phyloP scores from a whole-genome alignment of 2,113 vertebrate species.

The Corydoras maculifer region DNA sequence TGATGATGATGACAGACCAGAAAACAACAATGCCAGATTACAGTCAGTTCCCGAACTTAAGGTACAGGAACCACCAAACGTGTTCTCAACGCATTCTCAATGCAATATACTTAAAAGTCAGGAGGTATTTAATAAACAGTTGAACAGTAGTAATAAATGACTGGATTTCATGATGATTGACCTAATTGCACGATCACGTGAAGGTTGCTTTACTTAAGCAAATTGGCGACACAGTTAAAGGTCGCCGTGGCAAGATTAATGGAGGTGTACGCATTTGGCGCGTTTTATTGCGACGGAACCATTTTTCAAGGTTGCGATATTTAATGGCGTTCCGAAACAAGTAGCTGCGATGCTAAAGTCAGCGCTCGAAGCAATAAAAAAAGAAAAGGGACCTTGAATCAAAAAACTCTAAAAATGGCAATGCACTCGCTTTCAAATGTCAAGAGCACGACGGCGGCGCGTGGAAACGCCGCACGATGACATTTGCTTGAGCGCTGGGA shows the following conservation, averaged over 20 bases:
- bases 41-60: slow-evolving; percentile 8
- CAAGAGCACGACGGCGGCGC: slow-evolving; percentile 7
- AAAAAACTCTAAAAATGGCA: slow-evolving; percentile 9
- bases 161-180: neutral
- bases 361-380: slow-evolving; percentile 3
- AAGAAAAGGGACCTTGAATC: neutral
- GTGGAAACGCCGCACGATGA: slow-evolving; percentile 19
- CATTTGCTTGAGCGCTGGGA: slow-evolving; percentile 23
- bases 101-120: neutral
- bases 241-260: neutral
- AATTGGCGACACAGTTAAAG: neutral
- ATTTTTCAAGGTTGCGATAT: neutral
- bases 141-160: neutral
- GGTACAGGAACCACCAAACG: neutral
- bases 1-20: slow-evolving; percentile 19
- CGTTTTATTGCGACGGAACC: slow-evolving; percentile 2
- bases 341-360: neutral
- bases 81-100: too few species aligned
- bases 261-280: neutral
- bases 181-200: neutral
- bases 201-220: neutral
- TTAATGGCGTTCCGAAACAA: neutral
- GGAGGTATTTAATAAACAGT: neutral
- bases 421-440: slow-evolving; percentile 18
- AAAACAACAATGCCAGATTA: slow-evolving; percentile 21